Base-by-base conservation (phyloP, 2,797 vertebrate genomes). In the Poeciliopsis gracilis region DNA sequence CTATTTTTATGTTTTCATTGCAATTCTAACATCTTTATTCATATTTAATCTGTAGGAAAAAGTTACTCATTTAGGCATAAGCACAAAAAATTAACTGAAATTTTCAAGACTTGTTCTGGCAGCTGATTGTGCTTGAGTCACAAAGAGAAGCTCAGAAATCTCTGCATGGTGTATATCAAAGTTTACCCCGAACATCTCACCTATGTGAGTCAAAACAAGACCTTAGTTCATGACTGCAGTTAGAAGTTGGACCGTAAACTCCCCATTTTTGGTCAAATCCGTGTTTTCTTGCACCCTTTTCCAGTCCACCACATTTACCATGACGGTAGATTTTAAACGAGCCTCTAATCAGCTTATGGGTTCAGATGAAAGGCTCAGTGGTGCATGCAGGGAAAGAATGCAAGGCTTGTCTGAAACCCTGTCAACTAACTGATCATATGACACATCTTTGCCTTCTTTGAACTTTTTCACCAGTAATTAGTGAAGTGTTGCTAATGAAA, bases 371-470 rank as follows among this genome's bases (percentile, higher is more conserved):
- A 88, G 78, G 74, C 86, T 94, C 80, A 83, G 67, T 63, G 79
- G 70, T 83, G 78, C 45, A 75, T 59, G 75, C 55, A 51, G 77
- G 41, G 80, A 82, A 93, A 87, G 91, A 96, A 95, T 95, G 92
- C 82, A 49, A 61, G 79, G 82, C 84, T 91, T 92, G 84, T 90
- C 80, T 75, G 73, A 89, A 87, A 77, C 47, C 53, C 79, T 89
- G 87, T 84, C 83, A 87, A 79, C 69, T 5, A 72, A 33, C 45
- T 72, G 87, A 92, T 96, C 96, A 95, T 91, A 90, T 96, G 96
- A 95, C 83, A 18, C 45, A 77, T 78, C 78, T 79, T 47, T 13
- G 5, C 70, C 76, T 75, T 85, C 41, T 41, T 75, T 66, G 55
- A 25, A 67, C 36, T 72, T 76, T 87, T 91, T 86, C 82, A 77